Base-by-base conservation (phyloP, 2,888 invertebrate species). In the Vannuccia rotundouncinata region DNA sequence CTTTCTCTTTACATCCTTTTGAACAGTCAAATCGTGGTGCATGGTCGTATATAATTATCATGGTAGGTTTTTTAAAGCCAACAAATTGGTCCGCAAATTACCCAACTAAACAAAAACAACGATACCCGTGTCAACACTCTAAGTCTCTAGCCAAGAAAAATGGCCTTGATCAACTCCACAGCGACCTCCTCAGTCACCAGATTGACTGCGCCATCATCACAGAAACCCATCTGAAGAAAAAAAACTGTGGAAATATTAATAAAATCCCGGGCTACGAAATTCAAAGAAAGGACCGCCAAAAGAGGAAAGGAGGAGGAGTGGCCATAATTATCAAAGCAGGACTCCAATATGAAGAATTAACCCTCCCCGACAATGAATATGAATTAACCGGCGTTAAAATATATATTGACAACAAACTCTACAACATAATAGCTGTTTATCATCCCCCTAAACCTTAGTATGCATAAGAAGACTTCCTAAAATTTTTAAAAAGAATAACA, bases 281-380 rank as follows among this genome's bases (percentile, higher is more conserved):
- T 5, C 22, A 10, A 27, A 73, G 73, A n/a, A 73, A 73, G 22
- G 73, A 73, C 22, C 22, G 22, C 22, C 5, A 73, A 27, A n/a
- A 27, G 27, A 73, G 73, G 27, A 73, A 73, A 27, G 73, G 73
- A 73, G 73, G 22, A n/a, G 73, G 73, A 25, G 27, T 73, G 22
- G 73, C 73, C 5, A 22, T 73, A n/a, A 73, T 73, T 27, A 73
- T 73, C 73, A n/a, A 73, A 73, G 73, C 2, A n/a, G 27, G 27
- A 25, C 73, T 73, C 73, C 73, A 73, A 73, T 73, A 25, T 73
- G 27, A n/a, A 73, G 27, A n/a, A n/a, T 25, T 73, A 73, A 27
- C 27, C 27, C 73, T n/a, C 73, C 27, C 45, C 17, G 10, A 45
- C 5, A 45, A 45, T 22, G 73, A 73, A 73, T 27, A 73, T 27